Evolutionary conservation across 2,113 vertebrate genomes (phyloP).

Genomic region (Zootoca vivipara): DNA sequence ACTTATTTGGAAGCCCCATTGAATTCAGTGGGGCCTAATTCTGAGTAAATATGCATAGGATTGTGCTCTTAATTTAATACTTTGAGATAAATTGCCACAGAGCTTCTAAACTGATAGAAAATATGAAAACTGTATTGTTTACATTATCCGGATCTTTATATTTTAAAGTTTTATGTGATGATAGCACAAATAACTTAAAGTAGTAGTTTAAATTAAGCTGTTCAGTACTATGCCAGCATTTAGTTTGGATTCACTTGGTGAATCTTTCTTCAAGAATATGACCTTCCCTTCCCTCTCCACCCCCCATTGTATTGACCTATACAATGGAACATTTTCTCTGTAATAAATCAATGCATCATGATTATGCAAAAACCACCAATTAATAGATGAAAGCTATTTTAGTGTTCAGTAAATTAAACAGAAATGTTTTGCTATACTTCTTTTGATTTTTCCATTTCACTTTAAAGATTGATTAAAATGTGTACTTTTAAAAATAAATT

Average conservation of each 20-base stretch:
- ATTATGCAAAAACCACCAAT: constrained; percentile 17
- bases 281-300: background rate
- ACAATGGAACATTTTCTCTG: constrained; percentile 52
- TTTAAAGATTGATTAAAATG: background rate
- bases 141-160: constrained; percentile 75
- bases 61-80: constrained; percentile 58
- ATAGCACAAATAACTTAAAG: constrained; percentile 69
- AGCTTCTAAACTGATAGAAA: constrained; percentile 76
- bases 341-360: constrained; percentile 60
- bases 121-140: constrained; percentile 76
- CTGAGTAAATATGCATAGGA: background rate
- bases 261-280: constrained; percentile 57
- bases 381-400: background rate
- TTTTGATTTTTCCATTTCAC: constrained; percentile 15
- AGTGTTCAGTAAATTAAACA: background rate
- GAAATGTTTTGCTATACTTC: constrained; percentile 13
- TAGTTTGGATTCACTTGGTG: constrained; percentile 71
- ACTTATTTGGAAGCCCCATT: background rate
- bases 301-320: background rate
- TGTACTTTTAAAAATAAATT: constrained; percentile 5
- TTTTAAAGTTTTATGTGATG: constrained; percentile 74
- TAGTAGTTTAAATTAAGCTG: constrained; percentile 71
- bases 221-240: constrained; percentile 69
- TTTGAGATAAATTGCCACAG: constrained; percentile 73
- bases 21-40: background rate